These are phyloP conservation scores for Palythoa heliodiscus DNA, from an alignment of 92 coral and sea anemone species.

Conservation along the genomic window DNA sequence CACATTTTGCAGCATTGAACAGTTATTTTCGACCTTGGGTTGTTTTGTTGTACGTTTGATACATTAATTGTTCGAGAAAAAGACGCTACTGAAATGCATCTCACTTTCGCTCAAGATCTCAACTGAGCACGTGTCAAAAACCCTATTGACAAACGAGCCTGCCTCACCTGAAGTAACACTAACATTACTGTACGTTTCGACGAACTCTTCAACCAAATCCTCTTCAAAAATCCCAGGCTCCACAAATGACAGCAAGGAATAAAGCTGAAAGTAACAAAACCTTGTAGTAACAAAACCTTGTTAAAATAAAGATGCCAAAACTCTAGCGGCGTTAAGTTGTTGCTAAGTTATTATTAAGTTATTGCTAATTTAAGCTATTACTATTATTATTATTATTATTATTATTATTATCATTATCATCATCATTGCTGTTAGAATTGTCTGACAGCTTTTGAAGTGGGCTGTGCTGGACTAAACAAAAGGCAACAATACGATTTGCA, in stretches of 20 bases:
- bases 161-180: slow-evolving; percentile 57
- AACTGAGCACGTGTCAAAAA: background rate
- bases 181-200: slow-evolving; percentile 59
- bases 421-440: too few relatives aligned
- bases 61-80: too few relatives aligned
- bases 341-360: background rate
- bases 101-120: too few relatives aligned
- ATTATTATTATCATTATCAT: too few relatives aligned
- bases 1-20: too few relatives aligned
- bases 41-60: too few relatives aligned
- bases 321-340: background rate
- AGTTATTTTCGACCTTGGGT: too few relatives aligned
- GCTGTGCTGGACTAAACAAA: too few relatives aligned
- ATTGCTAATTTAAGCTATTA: background rate
- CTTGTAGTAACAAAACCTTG: background rate
- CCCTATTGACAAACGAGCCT: background rate
- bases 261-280: slow-evolving; percentile 60
- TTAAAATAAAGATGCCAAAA: background rate
- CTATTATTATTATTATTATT: too few relatives aligned
- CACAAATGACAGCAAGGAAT: slow-evolving; percentile 84
- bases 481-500: too few relatives aligned
- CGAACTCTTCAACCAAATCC: slow-evolving; percentile 72
- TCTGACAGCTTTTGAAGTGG: too few relatives aligned
- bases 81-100: too few relatives aligned
- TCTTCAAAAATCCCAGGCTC: slow-evolving; percentile 67